Base-by-base conservation (phyloP, 2,797 vertebrate species). In the Gymnothorax javanicus region DNA sequence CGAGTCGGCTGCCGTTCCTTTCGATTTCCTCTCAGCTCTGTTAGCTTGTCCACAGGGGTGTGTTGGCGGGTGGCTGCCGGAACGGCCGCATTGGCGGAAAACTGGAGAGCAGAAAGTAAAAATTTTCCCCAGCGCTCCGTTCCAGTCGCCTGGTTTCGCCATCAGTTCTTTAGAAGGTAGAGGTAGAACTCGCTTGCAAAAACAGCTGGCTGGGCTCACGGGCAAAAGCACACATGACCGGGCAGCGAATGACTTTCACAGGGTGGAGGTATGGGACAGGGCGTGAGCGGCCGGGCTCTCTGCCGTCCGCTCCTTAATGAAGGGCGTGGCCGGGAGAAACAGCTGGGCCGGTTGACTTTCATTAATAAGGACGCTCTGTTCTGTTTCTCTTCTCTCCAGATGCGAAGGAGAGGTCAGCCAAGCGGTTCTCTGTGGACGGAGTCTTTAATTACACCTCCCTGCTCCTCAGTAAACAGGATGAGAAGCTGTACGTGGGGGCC, bases 361-460 rank as follows among this genome's bases (percentile, higher is more conserved):
- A 23, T 7, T 87, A 77, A 58, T 71, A 54, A 83, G 82, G 43
- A 77, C 60, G 2, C 25, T 73, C 82, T 57, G 23, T 85, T 77
- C 69, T 71, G 23, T 87, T 84, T 54, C 69, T 59, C 50, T 58
- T 83, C 43, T 87, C 86, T 89, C 20, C 89, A 97, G 95, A 95
- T 92, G 94, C 94, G 3, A 94, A 93, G 86, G 96, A 97, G 92
- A 96, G 98, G 81, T 91, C 91, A 0, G 93, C 95, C 88, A 96
- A 88, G 89, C 93, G 94, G 87, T 99, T 99, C 87, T 95, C 96
- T 71, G 94, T 86, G 4, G 90, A 93, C 0, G 95, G 95, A 0
- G 91, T 97, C 84, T 91, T 94, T 91, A 98, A 99, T 94, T 98
- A 95, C 89, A 98, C 98, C 0, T 95, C 97, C 2, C 89, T 99